Conservation (phyloP, 2,113 vertebrate genomes). For the Brachypodius melanocephalos region DNA sequence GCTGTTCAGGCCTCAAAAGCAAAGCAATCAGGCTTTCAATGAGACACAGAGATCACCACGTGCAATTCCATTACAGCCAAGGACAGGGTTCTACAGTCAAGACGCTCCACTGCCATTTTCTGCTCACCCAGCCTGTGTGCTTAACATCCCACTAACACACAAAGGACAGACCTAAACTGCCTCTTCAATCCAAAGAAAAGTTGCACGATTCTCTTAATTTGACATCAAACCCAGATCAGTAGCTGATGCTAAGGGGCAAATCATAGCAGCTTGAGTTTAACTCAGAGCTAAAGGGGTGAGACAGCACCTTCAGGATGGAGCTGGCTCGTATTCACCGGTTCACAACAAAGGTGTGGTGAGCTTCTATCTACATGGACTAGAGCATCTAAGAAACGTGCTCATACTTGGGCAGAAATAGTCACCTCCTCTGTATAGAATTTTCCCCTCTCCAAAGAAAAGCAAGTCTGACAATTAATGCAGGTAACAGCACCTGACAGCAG, state of each 20-base stretch:
- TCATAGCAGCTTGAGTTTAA: not conserved
- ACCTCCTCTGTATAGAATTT: not conserved
- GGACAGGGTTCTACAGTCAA: not conserved
- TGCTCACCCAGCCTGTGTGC: not conserved
- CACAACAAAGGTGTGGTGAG: not conserved
- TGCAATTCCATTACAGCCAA: not conserved
- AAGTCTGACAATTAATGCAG: not conserved
- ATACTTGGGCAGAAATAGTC: not conserved
- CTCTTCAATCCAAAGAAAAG: not conserved
- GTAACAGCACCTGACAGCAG: not conserved
- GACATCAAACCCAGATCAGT: not conserved
- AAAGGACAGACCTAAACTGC: not conserved
- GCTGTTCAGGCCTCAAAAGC: not conserved
- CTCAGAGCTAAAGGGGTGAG: not conserved
- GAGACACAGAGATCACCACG: not conserved
- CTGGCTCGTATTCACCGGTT: not conserved
- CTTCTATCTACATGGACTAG: not conserved
- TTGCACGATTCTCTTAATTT: not conserved
- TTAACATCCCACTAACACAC: not conserved
- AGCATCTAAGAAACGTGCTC: not conserved
- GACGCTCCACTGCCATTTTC: not conserved
- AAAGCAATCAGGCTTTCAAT: not conserved
- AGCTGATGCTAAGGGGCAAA: not conserved
- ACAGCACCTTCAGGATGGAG: not conserved
- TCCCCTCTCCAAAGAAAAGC: not conserved